A percentile compares a stretch with the other conserved stretches of the same genome.
phyloP scores from a whole-genome alignment of 2,797 vertebrate genomes.

The Squalus acanthias region DNA sequence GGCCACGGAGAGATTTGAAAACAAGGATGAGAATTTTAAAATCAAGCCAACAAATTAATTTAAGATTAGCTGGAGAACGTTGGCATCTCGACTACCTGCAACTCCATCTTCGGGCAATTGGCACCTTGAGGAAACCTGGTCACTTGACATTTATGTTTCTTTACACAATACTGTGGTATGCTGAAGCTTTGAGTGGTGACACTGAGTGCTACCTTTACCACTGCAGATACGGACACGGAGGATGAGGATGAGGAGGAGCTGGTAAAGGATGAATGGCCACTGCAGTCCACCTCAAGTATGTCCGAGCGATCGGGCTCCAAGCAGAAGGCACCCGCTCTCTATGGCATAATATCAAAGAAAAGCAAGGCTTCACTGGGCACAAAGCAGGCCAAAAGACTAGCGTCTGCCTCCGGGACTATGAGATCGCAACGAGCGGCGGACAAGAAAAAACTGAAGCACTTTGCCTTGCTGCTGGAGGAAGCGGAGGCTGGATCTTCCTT shows the following conservation, averaged over 20 bases:
- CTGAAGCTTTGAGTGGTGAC: conserved; percentile 23
- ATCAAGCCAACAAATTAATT: neutral
- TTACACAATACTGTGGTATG: neutral
- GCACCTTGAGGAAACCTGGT: neutral
- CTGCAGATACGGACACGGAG: conserved; percentile 89
- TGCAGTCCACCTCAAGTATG: conserved; percentile 56
- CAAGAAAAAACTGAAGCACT: conserved; percentile 85
- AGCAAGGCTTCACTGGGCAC: conserved; percentile 48
- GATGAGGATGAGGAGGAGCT: conserved; percentile 73
- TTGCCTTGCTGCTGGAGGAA: conserved; percentile 86
- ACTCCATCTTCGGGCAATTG: neutral
- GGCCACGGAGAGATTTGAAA: neutral
- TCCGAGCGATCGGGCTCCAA: conserved; percentile 49
- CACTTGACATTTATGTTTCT: conserved; percentile 13
- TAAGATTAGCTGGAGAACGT: neutral
- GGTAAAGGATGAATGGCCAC: conserved; percentile 76
- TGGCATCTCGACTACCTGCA: neutral
- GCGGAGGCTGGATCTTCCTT: conserved; percentile 73
- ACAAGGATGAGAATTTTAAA: neutral
- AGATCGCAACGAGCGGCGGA: conserved; percentile 63
- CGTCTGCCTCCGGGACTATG: conserved; percentile 56
- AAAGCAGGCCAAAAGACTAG: conserved; percentile 50
- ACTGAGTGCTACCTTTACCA: conserved; percentile 49
- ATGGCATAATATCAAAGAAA: conserved; percentile 62
- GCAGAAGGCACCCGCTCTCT: conserved; percentile 55